Evolutionary conservation across 2,113 vertebrate genomes (phyloP), one percentile per base, ranked within the genome.

Genomic region (Rhabdornis inornatus): DNA sequence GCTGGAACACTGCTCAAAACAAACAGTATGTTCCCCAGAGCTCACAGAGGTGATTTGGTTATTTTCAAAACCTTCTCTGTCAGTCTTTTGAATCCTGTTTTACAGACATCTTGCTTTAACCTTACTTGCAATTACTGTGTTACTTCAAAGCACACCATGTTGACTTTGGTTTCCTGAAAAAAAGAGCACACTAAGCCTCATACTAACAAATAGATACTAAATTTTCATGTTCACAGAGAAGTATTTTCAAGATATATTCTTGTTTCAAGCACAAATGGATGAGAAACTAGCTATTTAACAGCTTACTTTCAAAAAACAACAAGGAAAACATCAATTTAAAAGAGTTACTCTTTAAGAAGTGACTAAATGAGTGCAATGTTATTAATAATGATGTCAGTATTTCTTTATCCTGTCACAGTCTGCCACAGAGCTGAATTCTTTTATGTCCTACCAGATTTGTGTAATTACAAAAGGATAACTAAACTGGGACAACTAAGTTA

Each of bases 1-100:
- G 52, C 63, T 77, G 55, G 16, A 96, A 59, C 75, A 80, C 27
- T n/a, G 31, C 47, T 95, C 55, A 59, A 68, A 95, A 59, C 44
- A 90, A 95, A 90, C 44, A 63, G 66, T 33, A 59, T 15, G 52
- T 56, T 96, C 81, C 78, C 87, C 76, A 90, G 66, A 90, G 70
- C 57, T 90, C 90, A 75, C 78, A 95, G 90, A 89, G 76, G 56
- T 1, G 4, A 90, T 88, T 57, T 87, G 60, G 80, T 56, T 86
- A 57, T 97, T 96, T 95, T 95, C 93, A 97, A 94, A 96, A 94
- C 95, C 52, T 97, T 96, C 85, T 83, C 89, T 90, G 94, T 78
- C 20, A 89, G 89, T 85, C 59, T 86, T 94, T 59, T 77, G 70
- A 92, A 86, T 95, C 30, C 22, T 89, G 90, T 91, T 97, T 96